These are phyloP conservation scores for Cremastinae sp. DNA, from an alignment of 2,888 invertebrate species.

Conservation along the genomic window DNA sequence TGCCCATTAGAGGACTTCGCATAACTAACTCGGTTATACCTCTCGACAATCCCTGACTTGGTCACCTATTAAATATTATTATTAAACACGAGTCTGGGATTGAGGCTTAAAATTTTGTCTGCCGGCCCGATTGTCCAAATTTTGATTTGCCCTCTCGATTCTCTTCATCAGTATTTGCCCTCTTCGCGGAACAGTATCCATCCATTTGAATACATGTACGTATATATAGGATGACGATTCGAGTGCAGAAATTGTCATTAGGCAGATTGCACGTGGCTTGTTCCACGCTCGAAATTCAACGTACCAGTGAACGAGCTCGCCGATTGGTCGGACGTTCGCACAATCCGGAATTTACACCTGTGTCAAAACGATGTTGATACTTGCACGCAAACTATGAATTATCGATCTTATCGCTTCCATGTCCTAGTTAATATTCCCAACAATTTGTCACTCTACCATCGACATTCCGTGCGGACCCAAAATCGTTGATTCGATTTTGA, in stretches of 20 bases:
- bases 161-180: slow-evolving; percentile 38
- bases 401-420: slow-evolving; percentile 1
- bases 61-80: slow-evolving; percentile 30
- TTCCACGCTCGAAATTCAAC: not conserved
- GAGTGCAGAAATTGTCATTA: slow-evolving; percentile 30
- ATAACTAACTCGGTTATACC: slow-evolving; percentile 73
- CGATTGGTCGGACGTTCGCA: slow-evolving; percentile 10
- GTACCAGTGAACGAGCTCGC: not conserved
- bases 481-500: not conserved
- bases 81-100: slow-evolving; percentile 12
- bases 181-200: slow-evolving; percentile 1
- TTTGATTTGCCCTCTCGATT: slow-evolving; percentile 37
- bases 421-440: slow-evolving; percentile 7
- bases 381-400: not conserved
- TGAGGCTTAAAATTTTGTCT: slow-evolving; percentile 39
- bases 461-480: not conserved
- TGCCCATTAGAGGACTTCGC: slow-evolving; percentile 70
- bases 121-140: slow-evolving; percentile 48
- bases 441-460: not conserved
- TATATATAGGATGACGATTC: slow-evolving; percentile 13
- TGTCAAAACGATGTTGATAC: not conserved
- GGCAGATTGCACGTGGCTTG: slow-evolving; percentile 13
- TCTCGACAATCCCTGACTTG: slow-evolving; percentile 65
- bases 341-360: not conserved
- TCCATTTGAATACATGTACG: slow-evolving; percentile 2